Conservation (phyloP, 2,113 vertebrate species). For the Megaleporinus macrocephalus region DNA sequence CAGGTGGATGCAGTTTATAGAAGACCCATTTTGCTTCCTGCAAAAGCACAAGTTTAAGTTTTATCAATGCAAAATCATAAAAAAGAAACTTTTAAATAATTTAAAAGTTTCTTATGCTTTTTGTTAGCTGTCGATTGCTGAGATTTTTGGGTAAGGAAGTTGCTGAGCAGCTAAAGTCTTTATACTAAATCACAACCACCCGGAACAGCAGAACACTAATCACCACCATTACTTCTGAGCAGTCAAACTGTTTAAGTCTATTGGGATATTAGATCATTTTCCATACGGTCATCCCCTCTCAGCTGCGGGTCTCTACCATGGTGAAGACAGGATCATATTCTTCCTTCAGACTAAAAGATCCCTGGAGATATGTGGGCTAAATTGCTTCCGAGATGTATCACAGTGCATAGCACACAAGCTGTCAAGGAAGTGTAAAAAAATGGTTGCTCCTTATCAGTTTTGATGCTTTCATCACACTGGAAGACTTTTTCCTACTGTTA, state of each 20-base stretch:
- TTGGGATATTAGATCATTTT: conserved; percentile 22
- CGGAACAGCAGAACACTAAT: conserved; percentile 7
- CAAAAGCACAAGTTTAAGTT: no score
- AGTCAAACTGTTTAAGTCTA: conserved; percentile 15
- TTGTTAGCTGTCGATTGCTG: background rate
- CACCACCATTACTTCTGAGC: background rate
- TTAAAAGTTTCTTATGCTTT: background rate
- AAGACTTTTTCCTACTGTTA: conserved; percentile 21
- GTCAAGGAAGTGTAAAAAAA: background rate
- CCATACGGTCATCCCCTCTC: conserved; percentile 17
- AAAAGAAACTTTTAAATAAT: no score
- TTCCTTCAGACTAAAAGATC: background rate
- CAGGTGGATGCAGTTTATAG: background rate
- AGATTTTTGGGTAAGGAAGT: background rate
- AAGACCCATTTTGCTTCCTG: background rate
- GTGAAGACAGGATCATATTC: conserved; percentile 9
- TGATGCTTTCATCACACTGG: conserved; percentile 5
- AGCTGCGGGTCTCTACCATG: background rate
- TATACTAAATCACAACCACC: conserved; percentile 1
- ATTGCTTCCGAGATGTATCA: background rate
- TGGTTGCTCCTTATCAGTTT: background rate
- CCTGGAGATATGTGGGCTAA: conserved; percentile 6
- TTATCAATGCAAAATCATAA: no score
- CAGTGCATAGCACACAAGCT: background rate
- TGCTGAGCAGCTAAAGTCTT: background rate